Conservation (phyloP, 1,140 invertebrate species). For the Cryptotermes secundus region DNA sequence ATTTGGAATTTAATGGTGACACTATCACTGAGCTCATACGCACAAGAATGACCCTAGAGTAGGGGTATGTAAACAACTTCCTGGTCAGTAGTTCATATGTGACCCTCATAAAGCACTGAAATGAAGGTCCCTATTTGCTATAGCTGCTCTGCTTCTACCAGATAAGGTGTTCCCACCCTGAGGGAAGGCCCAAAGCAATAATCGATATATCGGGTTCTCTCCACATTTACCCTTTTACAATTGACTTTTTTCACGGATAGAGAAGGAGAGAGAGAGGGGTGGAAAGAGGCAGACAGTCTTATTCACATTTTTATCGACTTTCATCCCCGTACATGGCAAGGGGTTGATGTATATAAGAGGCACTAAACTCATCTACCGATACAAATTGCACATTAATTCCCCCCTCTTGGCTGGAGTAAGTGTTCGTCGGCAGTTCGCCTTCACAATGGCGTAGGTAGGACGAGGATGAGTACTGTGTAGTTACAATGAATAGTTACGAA, state of each 20-base stretch:
- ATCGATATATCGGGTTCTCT: neutral
- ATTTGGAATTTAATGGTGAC: neutral
- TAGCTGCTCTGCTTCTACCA: too few relatives aligned
- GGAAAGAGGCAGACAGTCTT: neutral
- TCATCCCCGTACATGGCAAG: too few relatives aligned
- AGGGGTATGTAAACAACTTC: neutral
- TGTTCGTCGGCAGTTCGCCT: neutral
- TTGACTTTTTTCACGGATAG: neutral
- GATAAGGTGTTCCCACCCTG: neutral
- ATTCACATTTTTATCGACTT: too few relatives aligned
- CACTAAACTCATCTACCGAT: neutral
- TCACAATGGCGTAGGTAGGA: neutral
- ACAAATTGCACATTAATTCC: slow-evolving; percentile 5
- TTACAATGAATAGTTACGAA: too few relatives aligned
- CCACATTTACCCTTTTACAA: neutral
- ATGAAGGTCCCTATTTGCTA: too few relatives aligned
- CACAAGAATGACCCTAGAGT: too few relatives aligned
- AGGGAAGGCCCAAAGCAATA: neutral
- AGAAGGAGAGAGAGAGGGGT: too few relatives aligned
- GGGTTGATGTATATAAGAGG: neutral
- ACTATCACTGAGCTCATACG: neutral
- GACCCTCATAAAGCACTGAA: neutral
- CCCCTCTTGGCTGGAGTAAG: neutral
- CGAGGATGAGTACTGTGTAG: too few relatives aligned
- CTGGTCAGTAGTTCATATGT: neutral